These are phyloP conservation scores for Malacoraja senta DNA, from an alignment of 2,797 vertebrate genomes.

Conservation along the genomic window DNA sequence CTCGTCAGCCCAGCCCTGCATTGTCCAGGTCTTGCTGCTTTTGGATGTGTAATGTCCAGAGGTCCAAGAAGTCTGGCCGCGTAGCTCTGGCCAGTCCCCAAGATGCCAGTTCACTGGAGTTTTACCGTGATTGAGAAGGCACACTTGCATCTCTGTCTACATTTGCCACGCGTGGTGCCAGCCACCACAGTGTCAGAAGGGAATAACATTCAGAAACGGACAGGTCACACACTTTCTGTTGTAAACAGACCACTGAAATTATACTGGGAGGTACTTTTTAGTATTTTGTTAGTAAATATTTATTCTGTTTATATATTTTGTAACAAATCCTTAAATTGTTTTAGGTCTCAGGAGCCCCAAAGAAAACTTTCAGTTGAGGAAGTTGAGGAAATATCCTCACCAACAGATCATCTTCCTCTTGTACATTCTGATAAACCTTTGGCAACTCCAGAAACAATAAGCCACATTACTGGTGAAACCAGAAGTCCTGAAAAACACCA, in stretches of 20 bases:
- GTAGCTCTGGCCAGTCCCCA: too few relatives aligned
- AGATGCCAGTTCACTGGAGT: too few relatives aligned
- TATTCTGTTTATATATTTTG: neutral
- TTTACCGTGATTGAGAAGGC: neutral
- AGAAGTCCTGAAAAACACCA: conserved; percentile 51
- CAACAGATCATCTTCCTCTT: conserved; percentile 41
- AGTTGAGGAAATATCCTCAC: conserved; percentile 48
- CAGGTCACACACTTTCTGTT: neutral
- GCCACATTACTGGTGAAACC: conserved; percentile 48
- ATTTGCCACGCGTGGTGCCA: neutral
- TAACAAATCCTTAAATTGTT: conserved; percentile 1
- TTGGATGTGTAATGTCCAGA: too few relatives aligned
- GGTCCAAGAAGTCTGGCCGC: too few relatives aligned
- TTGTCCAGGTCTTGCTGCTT: too few relatives aligned
- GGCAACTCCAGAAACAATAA: conserved; percentile 50
- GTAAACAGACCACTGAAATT: neutral
- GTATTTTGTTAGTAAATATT: neutral
- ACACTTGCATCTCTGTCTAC: neutral
- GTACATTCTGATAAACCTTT: conserved; percentile 49
- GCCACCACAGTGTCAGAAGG: neutral
- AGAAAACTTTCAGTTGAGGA: conserved; percentile 43
- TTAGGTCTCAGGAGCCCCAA: conserved; percentile 31
- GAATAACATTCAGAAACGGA: neutral
- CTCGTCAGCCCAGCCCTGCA: too few relatives aligned
- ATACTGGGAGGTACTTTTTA: too few relatives aligned